Evolutionary conservation across 2,888 invertebrate species (phyloP), one percentile per base, ranked within the genome.

Genomic region (Scaptodrosophila latifasciaeformis): DNA sequence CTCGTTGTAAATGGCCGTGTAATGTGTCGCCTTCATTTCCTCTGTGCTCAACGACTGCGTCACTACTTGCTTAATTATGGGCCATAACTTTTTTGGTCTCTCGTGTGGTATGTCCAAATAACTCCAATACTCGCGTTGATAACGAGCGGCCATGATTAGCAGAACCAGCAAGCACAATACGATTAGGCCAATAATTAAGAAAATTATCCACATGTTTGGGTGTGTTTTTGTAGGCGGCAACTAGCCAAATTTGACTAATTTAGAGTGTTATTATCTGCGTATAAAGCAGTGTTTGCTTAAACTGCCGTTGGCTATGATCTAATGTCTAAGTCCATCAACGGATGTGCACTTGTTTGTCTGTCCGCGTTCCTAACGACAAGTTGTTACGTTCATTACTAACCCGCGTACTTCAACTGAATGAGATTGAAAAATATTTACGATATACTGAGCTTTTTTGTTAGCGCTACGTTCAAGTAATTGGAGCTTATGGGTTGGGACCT

Each of bases 81-180:
- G 80, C 72, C 62, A 63, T 1, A 82, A 57, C 39, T 82, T 72
- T 24, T 70, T 65, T 1, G 85, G 84, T 2, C 69, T 47, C 44
- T 83, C 81, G 52, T 82, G 82, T 10, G 84, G 82, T 59, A 86
- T 77, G 24, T 67, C 75, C 66, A 79, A 53, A 49, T 67, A 81
- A 24, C 64, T 77, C 83, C 83, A 83, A 49, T 83, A 84, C 45
- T 84, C 70, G 17, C 82, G 82, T 49, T 79, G 74, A 59, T 83
- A 83, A 30, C 66, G 62, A 2, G 72, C 63, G 9, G 65, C 75
- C 34, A 78, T 61, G 45, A 65, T 52, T 21, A 82, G 45, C 30
- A 82, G 58, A 2, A 61, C 39, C 27, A 82, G 46, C 12, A 81
- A 50, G 10, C 68, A 59, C 19, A 83, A 54, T 35, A 80, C 66